Evolutionary conservation across 2,888 invertebrate genomes (phyloP).

Genomic region (Drosophila imparisetae): DNA sequence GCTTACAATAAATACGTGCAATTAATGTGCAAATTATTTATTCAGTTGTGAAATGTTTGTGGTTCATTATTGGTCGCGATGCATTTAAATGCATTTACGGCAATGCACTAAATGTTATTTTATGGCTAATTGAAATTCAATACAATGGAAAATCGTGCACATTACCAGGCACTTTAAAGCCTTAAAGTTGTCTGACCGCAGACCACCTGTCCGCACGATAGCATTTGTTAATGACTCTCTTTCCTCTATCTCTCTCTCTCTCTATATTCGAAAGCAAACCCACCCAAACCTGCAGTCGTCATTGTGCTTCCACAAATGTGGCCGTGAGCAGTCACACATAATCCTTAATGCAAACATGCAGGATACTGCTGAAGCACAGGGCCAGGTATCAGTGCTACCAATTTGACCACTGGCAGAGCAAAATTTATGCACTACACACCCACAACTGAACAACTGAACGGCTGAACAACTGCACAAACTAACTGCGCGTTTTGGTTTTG

Average conservation of each 20-base stretch:
- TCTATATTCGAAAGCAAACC: not conserved
- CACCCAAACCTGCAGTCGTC: constrained; percentile 14
- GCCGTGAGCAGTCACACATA: constrained; percentile 59
- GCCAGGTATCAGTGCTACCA: constrained; percentile 33
- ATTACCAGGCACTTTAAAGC: constrained; percentile 41
- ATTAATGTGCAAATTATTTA: constrained; percentile 78
- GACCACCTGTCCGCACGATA: constrained; percentile 38
- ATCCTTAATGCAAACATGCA: constrained; percentile 70
- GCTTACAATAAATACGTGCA: constrained; percentile 68
- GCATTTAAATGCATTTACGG: constrained; percentile 50
- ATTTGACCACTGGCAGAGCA: constrained; percentile 58
- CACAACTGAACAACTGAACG: constrained; percentile 15
- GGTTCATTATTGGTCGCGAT: constrained; percentile 71
- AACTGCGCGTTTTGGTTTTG: constrained; percentile 63
- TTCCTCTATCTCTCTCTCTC: no score
- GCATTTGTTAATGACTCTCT: constrained; percentile 54
- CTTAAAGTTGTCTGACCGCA: constrained; percentile 59
- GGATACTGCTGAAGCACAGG: constrained; percentile 36
- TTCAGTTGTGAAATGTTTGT: constrained; percentile 78
- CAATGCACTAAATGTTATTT: constrained; percentile 46
- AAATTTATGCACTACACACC: constrained; percentile 63
- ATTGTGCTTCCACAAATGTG: constrained; percentile 45
- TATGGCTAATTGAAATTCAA: constrained; percentile 71
- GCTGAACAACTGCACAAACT: constrained; percentile 37
- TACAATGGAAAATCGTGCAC: constrained; percentile 15